These are phyloP conservation scores for Ichneumoninae sp. DNA, from an alignment of 2,888 invertebrate species.

Conservation along the genomic window DNA sequence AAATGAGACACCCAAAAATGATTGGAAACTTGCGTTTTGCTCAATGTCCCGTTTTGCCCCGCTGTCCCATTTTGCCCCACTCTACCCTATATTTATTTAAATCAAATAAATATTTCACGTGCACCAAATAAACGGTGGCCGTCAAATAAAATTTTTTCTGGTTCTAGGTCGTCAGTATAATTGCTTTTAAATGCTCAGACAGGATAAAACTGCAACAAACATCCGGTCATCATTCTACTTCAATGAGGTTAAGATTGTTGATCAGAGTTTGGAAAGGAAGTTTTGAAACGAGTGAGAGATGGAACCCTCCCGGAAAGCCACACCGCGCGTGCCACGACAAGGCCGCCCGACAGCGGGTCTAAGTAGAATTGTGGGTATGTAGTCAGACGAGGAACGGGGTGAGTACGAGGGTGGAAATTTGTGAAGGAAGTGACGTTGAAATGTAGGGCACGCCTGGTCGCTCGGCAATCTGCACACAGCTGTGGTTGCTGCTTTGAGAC, in stretches of 20 bases:
- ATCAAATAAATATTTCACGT: no score
- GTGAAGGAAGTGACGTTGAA: constrained; percentile 58
- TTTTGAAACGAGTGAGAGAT: not conserved
- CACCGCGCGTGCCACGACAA: not conserved
- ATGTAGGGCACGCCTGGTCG: constrained; percentile 47
- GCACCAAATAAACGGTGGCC: no score
- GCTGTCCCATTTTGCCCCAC: no score
- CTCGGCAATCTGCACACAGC: constrained; percentile 60
- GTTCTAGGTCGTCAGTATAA: not conserved
- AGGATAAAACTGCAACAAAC: not conserved
- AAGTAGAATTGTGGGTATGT: constrained; percentile 63
- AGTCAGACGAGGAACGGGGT: constrained; percentile 61
- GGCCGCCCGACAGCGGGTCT: constrained; percentile 50
- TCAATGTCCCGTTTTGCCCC: no score
- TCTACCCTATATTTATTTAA: no score
- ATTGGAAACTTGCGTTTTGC: no score
- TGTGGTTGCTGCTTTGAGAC: constrained; percentile 50
- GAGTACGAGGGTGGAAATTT: constrained; percentile 51
- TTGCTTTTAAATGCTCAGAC: not conserved
- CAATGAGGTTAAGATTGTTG: not conserved
- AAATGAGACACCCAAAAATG: no score
- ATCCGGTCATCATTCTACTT: not conserved
- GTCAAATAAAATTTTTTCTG: no score
- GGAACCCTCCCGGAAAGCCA: not conserved
- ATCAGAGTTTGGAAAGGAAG: not conserved